Base-by-base conservation (phyloP, 2,888 invertebrate genomes). In the Seira musarum region DNA sequence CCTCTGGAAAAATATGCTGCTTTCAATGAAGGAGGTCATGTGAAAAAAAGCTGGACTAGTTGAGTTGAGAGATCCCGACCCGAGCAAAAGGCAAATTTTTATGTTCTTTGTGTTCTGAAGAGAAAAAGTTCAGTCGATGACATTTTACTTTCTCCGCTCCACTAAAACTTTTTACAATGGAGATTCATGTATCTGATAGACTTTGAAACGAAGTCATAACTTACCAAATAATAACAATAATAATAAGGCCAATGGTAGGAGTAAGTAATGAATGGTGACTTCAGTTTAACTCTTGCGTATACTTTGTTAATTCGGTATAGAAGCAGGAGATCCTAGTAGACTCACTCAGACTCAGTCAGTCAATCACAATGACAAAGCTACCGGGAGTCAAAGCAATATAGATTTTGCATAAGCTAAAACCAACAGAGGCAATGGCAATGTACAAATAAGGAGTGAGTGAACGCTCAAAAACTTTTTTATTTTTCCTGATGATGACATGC, bases 401-500 rank as follows among this genome's bases (percentile, higher is more conserved):
- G 49, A 49, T 63, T 69, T 61, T 65, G 35, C 22, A 30, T 30
- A 46, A 67, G 24, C 19, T 30, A 6, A 67, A 46, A 10, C 13
- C 21, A 22, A 22, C 17, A 25, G 6, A 57, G 67, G 40, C 19
- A 46, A 67, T 21, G 10, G 19, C 19, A 46, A 67, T 21, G 10
- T 5, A 46, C 13, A 67, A n/a, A 67, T 46, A 64, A 25, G 64
- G 65, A 30, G 35, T 13, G 35, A 65, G 30, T 15, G n/a, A 17
- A 40, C 19, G 40, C 10, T 60, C 40, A 70, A 61, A 21, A 70
- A 68, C 25, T 70, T 68, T 68, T 57, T 64, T 68, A 35, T 61
- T 49, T 65, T 74, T 40, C 57, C 76, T 76, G 76, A 76, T 76
- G 76, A 76, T 76, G 69, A 76, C 76, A 76, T 76, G 76, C 76